Evolutionary conservation across 2,113 vertebrate genomes (phyloP), one percentile per base, ranked within the genome.

Genomic region (Carassius gibelio): DNA sequence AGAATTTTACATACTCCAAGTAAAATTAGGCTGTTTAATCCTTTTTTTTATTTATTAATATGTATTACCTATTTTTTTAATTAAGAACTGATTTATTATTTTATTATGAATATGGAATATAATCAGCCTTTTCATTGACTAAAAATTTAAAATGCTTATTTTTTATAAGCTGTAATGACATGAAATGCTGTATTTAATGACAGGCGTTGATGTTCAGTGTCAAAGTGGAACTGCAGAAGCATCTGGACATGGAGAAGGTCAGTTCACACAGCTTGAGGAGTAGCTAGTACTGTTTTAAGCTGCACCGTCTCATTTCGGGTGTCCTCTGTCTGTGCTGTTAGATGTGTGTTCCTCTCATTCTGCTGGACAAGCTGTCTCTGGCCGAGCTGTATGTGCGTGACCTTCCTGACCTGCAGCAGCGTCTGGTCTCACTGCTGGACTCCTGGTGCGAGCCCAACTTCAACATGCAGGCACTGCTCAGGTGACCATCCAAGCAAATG

Each of bases 191-290:
- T 42, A 9, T 85, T 76, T 69, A 55, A 48, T 77, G 62, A 0
- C 91, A 98, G 97, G 96, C 96, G n/a, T 90, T 90, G 10, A 10
- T 91, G 7, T 89, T 96, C 75, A 90, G 94, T 77, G 93, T 91
- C 1, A 96, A 95, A 85, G 90, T 97, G 84, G 90, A 94, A 42
- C 89, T 96, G 38, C 97, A 97, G 91, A 88, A 92, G 4, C 93
- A 96, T 15, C 92, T 96, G 34, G 91, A 95, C 68, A 81, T 96
- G 87, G 96, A 97, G 81, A 93, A 96, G 95, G 97, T 98, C 79
- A 95, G 95, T 82, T 48, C 34, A 76, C 5, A 13, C 68, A 69
- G 10, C 26, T 23, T 38, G 9, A 74, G 11, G 45, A 30, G 72
- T 14, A 34, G 21, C 23, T 38, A 14, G 3, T 21, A 38, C 4